These are phyloP conservation scores for Asarcornis scutulata DNA, from an alignment of 2,113 vertebrate species.

Conservation along the genomic window DNA sequence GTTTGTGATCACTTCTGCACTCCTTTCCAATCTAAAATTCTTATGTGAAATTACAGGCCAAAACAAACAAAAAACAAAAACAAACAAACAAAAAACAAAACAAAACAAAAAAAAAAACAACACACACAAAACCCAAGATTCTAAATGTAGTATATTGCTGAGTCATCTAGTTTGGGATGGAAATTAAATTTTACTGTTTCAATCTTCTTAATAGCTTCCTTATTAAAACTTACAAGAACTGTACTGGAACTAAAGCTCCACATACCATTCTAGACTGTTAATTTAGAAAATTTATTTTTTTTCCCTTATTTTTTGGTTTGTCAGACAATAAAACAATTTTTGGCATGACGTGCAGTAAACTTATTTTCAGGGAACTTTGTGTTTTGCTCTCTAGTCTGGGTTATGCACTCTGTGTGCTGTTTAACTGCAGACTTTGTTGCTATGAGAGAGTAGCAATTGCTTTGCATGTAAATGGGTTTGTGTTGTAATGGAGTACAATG, in stretches of 20 bases:
- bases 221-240: background rate
- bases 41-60: background rate
- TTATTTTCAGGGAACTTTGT: background rate
- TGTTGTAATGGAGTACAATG: fast-evolving
- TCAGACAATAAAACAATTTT: background rate
- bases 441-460: background rate
- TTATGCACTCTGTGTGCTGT: background rate
- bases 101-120: background rate
- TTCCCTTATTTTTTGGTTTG: background rate
- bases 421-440: background rate
- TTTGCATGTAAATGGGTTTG: background rate
- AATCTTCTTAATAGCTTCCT: background rate
- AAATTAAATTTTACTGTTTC: background rate
- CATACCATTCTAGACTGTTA: background rate
- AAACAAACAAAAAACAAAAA: background rate
- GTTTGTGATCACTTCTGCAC: background rate
- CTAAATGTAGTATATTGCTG: background rate
- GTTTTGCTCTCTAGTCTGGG: background rate
- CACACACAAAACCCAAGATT: background rate
- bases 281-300: background rate
- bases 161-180: background rate
- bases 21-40: background rate
- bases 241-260: background rate
- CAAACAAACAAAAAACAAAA: too few relatives aligned
- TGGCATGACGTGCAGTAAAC: background rate